Evolutionary conservation across 2,797 vertebrate species (phyloP).

Genomic region (Pangasius djambal): DNA sequence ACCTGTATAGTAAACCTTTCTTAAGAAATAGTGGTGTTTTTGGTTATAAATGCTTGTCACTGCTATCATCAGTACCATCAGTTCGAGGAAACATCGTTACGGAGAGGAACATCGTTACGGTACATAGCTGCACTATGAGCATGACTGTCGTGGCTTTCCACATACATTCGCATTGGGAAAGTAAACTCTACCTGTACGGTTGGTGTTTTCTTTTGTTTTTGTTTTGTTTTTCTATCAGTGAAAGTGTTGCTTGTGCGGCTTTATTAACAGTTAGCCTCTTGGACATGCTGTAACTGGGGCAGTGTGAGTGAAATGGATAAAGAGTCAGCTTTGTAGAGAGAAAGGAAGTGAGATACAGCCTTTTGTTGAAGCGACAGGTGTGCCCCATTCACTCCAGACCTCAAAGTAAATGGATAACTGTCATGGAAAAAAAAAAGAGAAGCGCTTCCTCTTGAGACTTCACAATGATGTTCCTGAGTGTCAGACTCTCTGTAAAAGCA

Average conservation of each 20-base stretch:
- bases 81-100: not conserved
- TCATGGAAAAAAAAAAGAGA: not conserved
- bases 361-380: conserved; percentile 22
- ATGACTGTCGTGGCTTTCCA: not conserved
- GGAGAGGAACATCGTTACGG: not conserved
- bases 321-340: conserved; percentile 16
- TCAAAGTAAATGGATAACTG: not conserved
- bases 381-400: conserved; percentile 9
- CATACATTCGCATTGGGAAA: not conserved
- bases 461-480: not conserved
- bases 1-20: not conserved
- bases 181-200: not conserved
- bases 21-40: not conserved
- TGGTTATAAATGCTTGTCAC: not conserved
- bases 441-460: not conserved
- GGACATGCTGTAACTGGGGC: conserved; percentile 21
- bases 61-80: not conserved
- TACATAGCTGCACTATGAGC: not conserved
- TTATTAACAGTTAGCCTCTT: not conserved
- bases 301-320: not conserved
- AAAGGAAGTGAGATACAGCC: conserved; percentile 1
- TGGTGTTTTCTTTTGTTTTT: not conserved
- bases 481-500: conserved; percentile 2
- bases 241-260: not conserved
- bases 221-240: not conserved